Base-by-base conservation (phyloP, 2,888 invertebrate species). In the Oasisia sp. region DNA sequence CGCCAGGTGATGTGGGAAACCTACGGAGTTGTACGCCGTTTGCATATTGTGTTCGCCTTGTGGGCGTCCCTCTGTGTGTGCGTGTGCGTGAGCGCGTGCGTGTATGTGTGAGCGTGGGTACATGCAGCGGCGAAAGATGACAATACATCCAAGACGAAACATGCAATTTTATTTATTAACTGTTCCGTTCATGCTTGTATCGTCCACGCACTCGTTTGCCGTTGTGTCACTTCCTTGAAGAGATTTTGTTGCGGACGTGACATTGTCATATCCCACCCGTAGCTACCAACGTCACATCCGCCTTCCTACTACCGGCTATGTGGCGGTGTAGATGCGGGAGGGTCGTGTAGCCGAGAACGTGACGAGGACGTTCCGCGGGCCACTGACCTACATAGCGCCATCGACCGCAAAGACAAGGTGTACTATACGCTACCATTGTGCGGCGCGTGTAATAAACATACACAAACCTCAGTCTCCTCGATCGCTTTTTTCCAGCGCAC, bases 401-500 rank as follows among this genome's bases (percentile, higher is more conserved):
- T 74, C 74, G 27, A 74, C 74, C 74, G 74, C 74, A 74, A n/a
- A 74, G 74, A 74, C 19, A 9, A 50, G 74, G 74, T 19, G 27
- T 74, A 74, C 74, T 74, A 27, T 27, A 74, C 74, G 74, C n/a
- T 19, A 7, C 27, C n/a, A 74, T n/a, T 74, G 74, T 74, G 74
- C 74, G 74, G 74, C n/a, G 27, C 74, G n/a, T 74, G 74, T 74
- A 19, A 74, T 74, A 74, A 74, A 74, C 74, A 74, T 74, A 74
- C 74, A 74, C 7, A 1, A 27, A 5, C 27, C 74, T 74, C 74
- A 74, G 74, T 19, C n/a, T 74, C 27, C 74, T 19, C 74, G 27
- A n/a, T 27, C 19, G 27, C n/a, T 74, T 19, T n/a, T 74, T 74
- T 19, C 27, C 74, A 5, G 27, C 7, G 74, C 74, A n/a, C 74